Base-by-base conservation (phyloP, 64 coral and sea anemone genomes). In the Montipora cactus region DNA sequence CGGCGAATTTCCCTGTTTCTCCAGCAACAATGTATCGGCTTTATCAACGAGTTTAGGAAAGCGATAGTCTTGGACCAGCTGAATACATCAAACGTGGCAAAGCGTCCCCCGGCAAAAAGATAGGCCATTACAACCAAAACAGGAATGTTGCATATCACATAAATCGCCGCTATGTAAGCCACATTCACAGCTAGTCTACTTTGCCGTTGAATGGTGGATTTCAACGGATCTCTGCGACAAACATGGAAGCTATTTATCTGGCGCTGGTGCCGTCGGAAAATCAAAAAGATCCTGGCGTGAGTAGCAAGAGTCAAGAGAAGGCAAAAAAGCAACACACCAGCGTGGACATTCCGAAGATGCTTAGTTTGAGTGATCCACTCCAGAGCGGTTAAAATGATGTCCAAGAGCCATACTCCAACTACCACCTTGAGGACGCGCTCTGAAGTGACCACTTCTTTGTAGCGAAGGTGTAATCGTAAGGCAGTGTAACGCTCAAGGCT, bases 41-140 rank as follows among this genome's bases (percentile, higher is more conserved):
- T 96, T 0, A 96, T 52, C 18, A 57, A 81, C 6, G 95, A 96
- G 22, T 94, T 96, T 3, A 85, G 59, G 74, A 94, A 96, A 13
- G 95, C 95, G 25, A 96, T 74, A 3, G 95, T 96, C 50, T 96
- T 92, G 9, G 88, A 75, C 95, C 92, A 96, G 12, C 95, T 94
- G 3, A 79, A 96, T 58, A 96, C 70, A 78, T 96, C 94, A 22
- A 96, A 55, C 5, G 52, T 85, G 0, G 13, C n/a, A 23, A 96
- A 83, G 19, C 89, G 67, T 21, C 90, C 84, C 19, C 72, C 66
- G 48, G 85, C 88, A 4, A 79, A 78, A 7, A 79, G 77, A 37
- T 91, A 93, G 7, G 51, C 46, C 49, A 79, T 93, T 1, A 76
- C 72, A 9, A 83, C 55, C 44, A 94, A 68, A 4, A 96, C 95